Percentiles rank a stretch among this genome's conserved stretches.
Conservation (phyloP, 2,797 vertebrate species). For the Neopelma chrysocephalum region DNA sequence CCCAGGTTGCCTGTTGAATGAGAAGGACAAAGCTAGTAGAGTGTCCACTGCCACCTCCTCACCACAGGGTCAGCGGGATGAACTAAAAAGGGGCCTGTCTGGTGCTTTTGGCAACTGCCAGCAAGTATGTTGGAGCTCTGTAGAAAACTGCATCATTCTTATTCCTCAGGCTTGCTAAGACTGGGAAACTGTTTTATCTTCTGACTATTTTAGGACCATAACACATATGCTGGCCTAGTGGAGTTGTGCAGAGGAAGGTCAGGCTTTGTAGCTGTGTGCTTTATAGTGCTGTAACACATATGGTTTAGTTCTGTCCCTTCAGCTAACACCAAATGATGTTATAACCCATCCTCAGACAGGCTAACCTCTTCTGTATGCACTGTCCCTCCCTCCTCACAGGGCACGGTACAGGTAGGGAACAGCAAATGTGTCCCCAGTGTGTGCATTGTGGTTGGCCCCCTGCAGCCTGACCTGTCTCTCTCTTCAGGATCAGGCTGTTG, state of each 20-base stretch:
- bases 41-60: background rate
- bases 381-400: background rate
- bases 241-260: background rate
- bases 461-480: background rate
- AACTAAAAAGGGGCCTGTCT: background rate
- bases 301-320: background rate
- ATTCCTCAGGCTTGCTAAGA: background rate
- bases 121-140: background rate
- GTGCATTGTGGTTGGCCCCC: background rate
- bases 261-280: background rate
- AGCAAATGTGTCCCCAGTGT: accelerated
- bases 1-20: background rate
- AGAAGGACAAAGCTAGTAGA: background rate
- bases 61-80: background rate
- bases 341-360: background rate
- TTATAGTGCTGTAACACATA: background rate
- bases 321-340: background rate
- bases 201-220: background rate
- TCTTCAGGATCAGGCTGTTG: background rate
- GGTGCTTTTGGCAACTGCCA: background rate
- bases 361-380: background rate
- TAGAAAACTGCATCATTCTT: background rate
- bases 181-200: background rate
- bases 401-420: background rate
- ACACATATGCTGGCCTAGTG: accelerated